Evolutionary conservation across 2,113 vertebrate genomes (phyloP).

Genomic region (Paralichthys olivaceus): DNA sequence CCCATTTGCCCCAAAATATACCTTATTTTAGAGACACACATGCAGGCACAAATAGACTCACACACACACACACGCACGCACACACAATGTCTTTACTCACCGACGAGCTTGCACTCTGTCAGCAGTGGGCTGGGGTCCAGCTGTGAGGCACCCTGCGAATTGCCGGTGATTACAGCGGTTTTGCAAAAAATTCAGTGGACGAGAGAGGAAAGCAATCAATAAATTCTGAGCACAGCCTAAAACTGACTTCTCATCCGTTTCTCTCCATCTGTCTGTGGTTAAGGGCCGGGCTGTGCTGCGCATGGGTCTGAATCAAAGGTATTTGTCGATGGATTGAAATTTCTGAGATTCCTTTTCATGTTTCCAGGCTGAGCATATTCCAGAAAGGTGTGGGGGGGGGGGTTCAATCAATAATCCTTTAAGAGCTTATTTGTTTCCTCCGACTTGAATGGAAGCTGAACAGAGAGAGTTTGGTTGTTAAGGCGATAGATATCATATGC

Average conservation of each 20-base stretch:
- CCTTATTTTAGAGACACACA: background rate
- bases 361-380: constrained; percentile 26
- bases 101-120: constrained; percentile 38
- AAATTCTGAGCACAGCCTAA: constrained; percentile 47
- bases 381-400: background rate
- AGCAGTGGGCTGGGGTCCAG: constrained; percentile 63
- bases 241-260: constrained; percentile 61
- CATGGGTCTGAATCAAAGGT: constrained; percentile 43
- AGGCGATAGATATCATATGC: background rate
- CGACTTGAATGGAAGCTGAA: constrained; percentile 15
- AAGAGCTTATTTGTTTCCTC: constrained; percentile 32
- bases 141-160: constrained; percentile 68
- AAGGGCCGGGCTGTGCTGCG: constrained; percentile 27
- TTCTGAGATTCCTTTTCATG: constrained; percentile 35
- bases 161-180: constrained; percentile 74
- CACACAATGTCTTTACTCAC: constrained; percentile 16
- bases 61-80: background rate
- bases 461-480: background rate
- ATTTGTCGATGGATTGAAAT: constrained; percentile 56
- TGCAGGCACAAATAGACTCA: background rate
- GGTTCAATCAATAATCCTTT: constrained; percentile 44
- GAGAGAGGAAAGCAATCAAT: constrained; percentile 71
- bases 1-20: constrained; percentile 21
- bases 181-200: constrained; percentile 62
- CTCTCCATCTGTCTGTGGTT: constrained; percentile 54